Base-by-base conservation (phyloP, 2,888 invertebrate species). In the Ferrisia virgata region DNA sequence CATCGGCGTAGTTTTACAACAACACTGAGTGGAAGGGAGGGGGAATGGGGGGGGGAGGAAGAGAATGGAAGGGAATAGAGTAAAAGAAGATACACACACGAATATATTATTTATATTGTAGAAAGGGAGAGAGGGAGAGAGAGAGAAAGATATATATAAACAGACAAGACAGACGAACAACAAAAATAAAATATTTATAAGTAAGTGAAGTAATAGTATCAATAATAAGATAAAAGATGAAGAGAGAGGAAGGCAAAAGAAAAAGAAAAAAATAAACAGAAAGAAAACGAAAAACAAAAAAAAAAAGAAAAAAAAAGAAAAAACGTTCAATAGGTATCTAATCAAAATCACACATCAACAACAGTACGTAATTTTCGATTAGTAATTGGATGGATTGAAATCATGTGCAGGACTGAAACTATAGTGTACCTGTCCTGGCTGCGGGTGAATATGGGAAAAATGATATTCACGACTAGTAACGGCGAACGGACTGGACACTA, bases 371-470 rank as follows among this genome's bases (percentile, higher is more conserved):
- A 43, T 80, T 53, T 58, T 58, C 58, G 72, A 86, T 86, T 86
- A 86, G 86, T 87, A 87, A 87, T 87, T 87, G 31, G 85, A 85
- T 81, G 85, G 85, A 79, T 85, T 85, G 85, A 85, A 86, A 86
- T 86, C 85, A 84, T 86, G 85, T 79, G 85, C 85, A 85, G 85
- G 85, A 82, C 85, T 86, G 87, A 88, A 87, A 87, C 88, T 88
- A 88, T 89, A 88, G 91, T 89, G 89, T 89, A 91, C 94, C 92
- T 94, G 94, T 89, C 95, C 93, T 87, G 95, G 93, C 89, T 97
- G 97, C 87, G 95, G 92, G 89, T 97, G 97, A 91, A 96, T 97
- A 90, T 97, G 97, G 89, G 95, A 94, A 91, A 96, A 97, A 85
- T 95, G 93, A 89, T 96, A 95, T 88, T 95, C 95, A 86, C 92